phyloP scores from a whole-genome alignment of 2,113 vertebrate genomes.

The Nothocercus nigrocapillus region DNA sequence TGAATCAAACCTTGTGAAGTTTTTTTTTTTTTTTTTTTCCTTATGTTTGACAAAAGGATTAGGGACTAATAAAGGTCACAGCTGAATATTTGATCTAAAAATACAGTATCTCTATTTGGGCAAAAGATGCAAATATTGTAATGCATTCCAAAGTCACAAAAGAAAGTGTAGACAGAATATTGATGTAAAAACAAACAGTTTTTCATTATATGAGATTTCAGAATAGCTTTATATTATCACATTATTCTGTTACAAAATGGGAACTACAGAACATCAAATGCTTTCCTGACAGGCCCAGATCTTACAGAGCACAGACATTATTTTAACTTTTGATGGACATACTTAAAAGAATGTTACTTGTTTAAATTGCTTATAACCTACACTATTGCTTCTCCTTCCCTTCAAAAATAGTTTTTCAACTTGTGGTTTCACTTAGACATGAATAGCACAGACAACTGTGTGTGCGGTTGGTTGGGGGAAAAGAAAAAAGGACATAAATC shows the following conservation, averaged over 20 bases:
- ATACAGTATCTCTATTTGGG: not conserved
- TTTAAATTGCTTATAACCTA: not conserved
- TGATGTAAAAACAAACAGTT: not conserved
- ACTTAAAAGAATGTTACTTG: not conserved
- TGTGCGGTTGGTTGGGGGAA: not conserved
- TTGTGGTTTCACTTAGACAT: not conserved
- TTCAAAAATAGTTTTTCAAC: not conserved
- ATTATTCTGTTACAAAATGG: not conserved
- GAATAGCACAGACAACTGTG: not conserved
- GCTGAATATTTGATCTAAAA: not conserved
- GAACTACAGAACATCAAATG: not conserved
- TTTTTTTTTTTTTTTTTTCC: rapidly evolving
- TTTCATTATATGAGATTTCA: not conserved
- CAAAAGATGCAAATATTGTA: not conserved
- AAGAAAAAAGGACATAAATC: not conserved
- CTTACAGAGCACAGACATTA: not conserved
- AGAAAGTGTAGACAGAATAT: not conserved
- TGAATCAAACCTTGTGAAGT: not conserved
- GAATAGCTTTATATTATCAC: not conserved
- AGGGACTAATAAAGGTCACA: not conserved
- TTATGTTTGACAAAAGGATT: not conserved
- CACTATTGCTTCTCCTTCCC: not conserved
- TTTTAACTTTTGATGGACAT: not conserved
- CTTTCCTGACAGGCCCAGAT: not conserved
- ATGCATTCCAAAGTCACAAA: not conserved